These are phyloP conservation scores for Barnardius zonarius DNA, from an alignment of 2,113 vertebrate species.

Conservation along the genomic window DNA sequence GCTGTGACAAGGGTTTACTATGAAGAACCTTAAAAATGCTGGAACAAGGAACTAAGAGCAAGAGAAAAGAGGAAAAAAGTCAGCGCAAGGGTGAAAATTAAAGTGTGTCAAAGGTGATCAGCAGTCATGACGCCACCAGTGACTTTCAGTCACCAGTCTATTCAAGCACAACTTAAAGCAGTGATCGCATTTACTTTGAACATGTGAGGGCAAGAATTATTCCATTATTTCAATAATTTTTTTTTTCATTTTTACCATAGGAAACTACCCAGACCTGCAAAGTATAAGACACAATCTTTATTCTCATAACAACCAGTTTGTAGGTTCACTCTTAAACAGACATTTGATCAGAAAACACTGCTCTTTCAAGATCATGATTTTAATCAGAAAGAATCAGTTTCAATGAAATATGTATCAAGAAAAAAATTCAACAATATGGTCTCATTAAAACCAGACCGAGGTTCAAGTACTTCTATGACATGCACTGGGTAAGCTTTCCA, in stretches of 20 bases:
- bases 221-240: neutral
- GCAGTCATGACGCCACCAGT: neutral
- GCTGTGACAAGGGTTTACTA: neutral
- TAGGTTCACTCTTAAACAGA: neutral
- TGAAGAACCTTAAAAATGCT: neutral
- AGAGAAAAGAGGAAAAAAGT: neutral
- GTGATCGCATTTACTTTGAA: neutral
- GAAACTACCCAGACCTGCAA: neutral
- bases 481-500: neutral
- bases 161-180: neutral
- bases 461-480: neutral
- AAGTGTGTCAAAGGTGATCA: neutral
- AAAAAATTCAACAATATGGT: neutral
- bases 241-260: neutral
- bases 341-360: neutral
- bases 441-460: neutral
- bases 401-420: neutral
- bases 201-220: neutral
- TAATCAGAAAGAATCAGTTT: neutral
- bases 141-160: neutral
- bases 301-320: neutral
- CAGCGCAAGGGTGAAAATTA: neutral
- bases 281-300: neutral
- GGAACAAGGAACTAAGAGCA: neutral
- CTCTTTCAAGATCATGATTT: neutral